Evolutionary conservation across 2,113 vertebrate genomes (phyloP).

Genomic region (Dasypus novemcinctus): DNA sequence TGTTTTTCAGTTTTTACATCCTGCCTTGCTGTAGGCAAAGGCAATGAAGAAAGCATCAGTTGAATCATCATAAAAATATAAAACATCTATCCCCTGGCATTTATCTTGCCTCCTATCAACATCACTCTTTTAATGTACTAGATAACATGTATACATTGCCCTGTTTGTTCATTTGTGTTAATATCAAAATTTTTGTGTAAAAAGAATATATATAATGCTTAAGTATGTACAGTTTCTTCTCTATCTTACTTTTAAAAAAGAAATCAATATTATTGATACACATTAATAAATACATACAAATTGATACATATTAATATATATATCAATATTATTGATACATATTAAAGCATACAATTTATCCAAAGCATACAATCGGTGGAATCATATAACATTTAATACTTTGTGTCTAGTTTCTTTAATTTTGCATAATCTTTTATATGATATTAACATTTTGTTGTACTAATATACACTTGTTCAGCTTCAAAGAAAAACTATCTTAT

Average conservation of each 20-base stretch:
- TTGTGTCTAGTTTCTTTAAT: too few species aligned
- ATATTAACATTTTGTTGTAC: too few species aligned
- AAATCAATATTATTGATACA: too few species aligned
- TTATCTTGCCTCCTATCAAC: background rate
- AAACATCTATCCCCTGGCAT: background rate
- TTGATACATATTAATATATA: too few species aligned
- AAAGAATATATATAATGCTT: background rate
- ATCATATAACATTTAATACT: too few species aligned
- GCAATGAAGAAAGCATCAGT: background rate
- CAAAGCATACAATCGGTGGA: too few species aligned
- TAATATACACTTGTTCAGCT: too few species aligned
- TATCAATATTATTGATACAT: too few species aligned
- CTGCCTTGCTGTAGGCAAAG: constrained; percentile 58
- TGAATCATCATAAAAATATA: constrained; percentile 53
- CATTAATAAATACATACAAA: too few species aligned
- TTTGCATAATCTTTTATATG: too few species aligned
- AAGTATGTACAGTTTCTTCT: background rate
- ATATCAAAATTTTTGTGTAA: background rate
- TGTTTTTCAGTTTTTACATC: constrained; percentile 47
- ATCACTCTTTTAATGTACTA: background rate
- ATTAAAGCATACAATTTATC: too few species aligned
- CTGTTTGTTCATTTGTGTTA: background rate
- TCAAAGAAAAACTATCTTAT: too few species aligned
- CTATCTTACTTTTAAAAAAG: background rate
- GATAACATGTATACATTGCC: background rate